Base-by-base conservation (phyloP, 2,113 vertebrate genomes). In the Pithys albifrons region DNA sequence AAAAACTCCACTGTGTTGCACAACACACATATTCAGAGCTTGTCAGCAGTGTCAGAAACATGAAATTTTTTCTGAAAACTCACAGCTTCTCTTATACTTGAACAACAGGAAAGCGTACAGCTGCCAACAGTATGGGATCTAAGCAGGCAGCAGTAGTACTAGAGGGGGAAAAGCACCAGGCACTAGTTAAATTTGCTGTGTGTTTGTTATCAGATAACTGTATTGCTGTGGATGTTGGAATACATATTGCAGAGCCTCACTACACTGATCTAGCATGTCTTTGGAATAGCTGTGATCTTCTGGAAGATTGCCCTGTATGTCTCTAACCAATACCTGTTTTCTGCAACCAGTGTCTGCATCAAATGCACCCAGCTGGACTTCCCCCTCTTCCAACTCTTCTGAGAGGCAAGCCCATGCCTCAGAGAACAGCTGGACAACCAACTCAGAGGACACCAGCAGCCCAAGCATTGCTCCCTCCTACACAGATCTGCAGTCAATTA, bases 371-470 rank as follows among this genome's bases (percentile, higher is more conserved):
- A 98, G 90, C 79, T 98, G 98, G 97, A 95, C 93, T 10, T 98
- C 96, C 17, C 97, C 96, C 48, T 97, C 97, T 66, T 97, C 97
- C 7, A 91, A 65, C 89, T 97, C 97, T 49, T 92, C 97, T 45
- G 93, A 95, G 75, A 97, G 93, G 77, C 96, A 89, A 91, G 91
- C 96, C 29, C 91, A n/a, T 55, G 85, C 96, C 39, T 98, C 98
- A 0, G 98, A 98, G 81, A 98, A 97, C 97, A 98, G 98, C 93
- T 98, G 98, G 98, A 98, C 98, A 67, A 97, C 97, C 12, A 98
- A 96, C 73, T 98, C 97, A 0, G 98, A 98, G 77, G 98, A 98
- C 45, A 98, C 97, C 74, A 98, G 97, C 91, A 98, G 97, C 73
- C 98, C 97, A 51, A 98, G 98, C 81, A 85, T 98, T 48, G 97